These are phyloP conservation scores for Microtus montanus DNA, from an alignment of 2,113 vertebrate genomes.

Conservation along the genomic window DNA sequence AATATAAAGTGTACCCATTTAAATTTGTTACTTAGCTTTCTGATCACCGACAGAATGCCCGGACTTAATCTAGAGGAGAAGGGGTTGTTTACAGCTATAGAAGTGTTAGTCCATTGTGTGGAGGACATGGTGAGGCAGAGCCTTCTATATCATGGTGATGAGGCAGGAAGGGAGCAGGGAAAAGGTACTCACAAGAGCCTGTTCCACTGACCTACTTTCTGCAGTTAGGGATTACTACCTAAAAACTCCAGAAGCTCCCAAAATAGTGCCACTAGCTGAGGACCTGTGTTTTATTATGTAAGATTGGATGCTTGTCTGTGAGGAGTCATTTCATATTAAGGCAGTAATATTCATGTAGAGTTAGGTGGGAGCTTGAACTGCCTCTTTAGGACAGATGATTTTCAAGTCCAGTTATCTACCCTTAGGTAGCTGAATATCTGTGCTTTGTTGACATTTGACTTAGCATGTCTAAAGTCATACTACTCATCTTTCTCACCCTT, in stretches of 20 bases:
- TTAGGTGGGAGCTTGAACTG: not conserved
- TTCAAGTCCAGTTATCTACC: not conserved
- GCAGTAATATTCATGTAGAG: not conserved
- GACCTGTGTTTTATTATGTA: not conserved
- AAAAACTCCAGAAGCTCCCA: not conserved
- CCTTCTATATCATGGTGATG: not conserved
- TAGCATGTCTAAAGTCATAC: not conserved
- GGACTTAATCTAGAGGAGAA: not conserved
- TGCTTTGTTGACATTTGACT: conserved; percentile 1
- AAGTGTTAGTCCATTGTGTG: not conserved
- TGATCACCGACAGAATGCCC: not conserved
- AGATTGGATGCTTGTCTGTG: not conserved
- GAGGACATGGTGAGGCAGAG: not conserved
- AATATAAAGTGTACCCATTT: not conserved
- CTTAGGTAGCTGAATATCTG: not conserved
- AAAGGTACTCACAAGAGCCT: not conserved
- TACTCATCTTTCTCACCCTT: not conserved
- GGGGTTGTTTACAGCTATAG: not conserved
- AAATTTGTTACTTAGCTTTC: not conserved
- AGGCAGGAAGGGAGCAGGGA: too few relatives aligned
- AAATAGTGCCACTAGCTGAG: not conserved
- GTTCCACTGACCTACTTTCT: not conserved
- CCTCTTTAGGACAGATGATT: not conserved
- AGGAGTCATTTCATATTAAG: not conserved
- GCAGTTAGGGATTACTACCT: not conserved